phyloP scores from a whole-genome alignment of 2,797 vertebrate species.

The Anolis apletophallus region DNA sequence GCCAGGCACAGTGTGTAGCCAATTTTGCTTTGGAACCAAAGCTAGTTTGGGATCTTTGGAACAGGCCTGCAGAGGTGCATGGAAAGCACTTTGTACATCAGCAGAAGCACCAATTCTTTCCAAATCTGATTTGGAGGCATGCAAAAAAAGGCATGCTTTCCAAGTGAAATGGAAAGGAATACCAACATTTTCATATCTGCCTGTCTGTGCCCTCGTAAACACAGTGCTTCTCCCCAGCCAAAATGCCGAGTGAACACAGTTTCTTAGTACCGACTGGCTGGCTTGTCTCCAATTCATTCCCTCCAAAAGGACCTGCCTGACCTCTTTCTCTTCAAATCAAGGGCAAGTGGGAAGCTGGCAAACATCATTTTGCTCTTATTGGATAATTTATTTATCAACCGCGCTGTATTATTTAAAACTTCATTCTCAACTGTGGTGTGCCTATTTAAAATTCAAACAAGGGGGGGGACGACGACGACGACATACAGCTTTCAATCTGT shows the following conservation, averaged over 20 bases:
- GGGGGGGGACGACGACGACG: not conserved
- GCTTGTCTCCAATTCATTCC: too few species aligned
- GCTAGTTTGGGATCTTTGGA: not conserved
- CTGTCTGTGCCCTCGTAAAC: not conserved
- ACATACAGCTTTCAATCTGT: not conserved
- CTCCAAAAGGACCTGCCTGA: not conserved
- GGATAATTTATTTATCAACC: conserved; percentile 55
- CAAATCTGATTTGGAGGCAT: not conserved
- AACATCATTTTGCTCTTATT: conserved; percentile 47
- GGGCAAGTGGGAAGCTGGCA: conserved; percentile 11
- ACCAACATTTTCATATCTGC: not conserved
- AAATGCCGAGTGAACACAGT: not conserved
- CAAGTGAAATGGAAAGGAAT: too few species aligned
- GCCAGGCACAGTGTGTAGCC: not conserved
- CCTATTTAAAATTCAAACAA: conserved; percentile 12
- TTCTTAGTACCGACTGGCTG: too few species aligned
- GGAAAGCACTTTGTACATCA: not conserved
- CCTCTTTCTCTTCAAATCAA: conserved; percentile 30
- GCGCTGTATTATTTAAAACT: conserved; percentile 35
- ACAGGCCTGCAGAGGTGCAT: not conserved
- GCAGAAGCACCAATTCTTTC: not conserved
- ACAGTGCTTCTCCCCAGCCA: too few species aligned
- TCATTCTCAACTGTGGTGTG: not conserved
- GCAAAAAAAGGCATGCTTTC: not conserved
- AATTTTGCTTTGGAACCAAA: not conserved